Conservation (phyloP, 2,888 invertebrate genomes). For the Epistrophe eligans region DNA sequence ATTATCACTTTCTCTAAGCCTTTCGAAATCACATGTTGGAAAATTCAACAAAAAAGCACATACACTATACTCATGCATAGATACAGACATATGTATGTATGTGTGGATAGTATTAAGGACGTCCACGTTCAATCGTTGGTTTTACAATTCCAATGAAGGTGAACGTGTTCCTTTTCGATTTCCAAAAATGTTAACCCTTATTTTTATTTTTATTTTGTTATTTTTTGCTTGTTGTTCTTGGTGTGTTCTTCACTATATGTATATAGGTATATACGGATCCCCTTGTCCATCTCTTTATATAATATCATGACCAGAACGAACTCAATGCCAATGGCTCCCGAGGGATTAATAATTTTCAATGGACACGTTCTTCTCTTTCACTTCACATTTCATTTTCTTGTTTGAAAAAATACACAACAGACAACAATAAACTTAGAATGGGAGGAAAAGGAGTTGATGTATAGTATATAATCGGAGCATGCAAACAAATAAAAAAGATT, state of each 20-base stretch:
- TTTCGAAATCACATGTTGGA: conserved; percentile 1
- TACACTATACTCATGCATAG: no score
- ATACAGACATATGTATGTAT: no score
- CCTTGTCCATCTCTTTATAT: conserved; percentile 20
- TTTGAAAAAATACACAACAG: conserved; percentile 57
- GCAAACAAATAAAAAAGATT: conserved; percentile 20
- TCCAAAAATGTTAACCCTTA: conserved; percentile 58
- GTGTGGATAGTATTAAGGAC: conserved; percentile 11
- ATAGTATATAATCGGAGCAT: background rate
- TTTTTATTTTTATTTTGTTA: conserved; percentile 6
- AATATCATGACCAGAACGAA: conserved; percentile 54
- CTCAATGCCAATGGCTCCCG: conserved; percentile 58
- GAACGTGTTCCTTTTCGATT: conserved; percentile 66
- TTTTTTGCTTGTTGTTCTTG: conserved; percentile 39
- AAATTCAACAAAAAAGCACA: background rate
- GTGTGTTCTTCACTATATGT: background rate
- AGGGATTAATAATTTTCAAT: conserved; percentile 75
- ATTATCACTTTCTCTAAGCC: conserved; percentile 1
- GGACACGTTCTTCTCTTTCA: conserved; percentile 65
- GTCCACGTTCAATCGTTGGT: conserved; percentile 34
- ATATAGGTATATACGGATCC: background rate
- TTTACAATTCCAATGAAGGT: conserved; percentile 66
- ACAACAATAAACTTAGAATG: conserved; percentile 60
- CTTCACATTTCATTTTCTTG: conserved; percentile 72
- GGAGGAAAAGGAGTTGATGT: background rate